Base-by-base conservation (phyloP, 2,797 vertebrate genomes). In the Leptatherina wallacei region DNA sequence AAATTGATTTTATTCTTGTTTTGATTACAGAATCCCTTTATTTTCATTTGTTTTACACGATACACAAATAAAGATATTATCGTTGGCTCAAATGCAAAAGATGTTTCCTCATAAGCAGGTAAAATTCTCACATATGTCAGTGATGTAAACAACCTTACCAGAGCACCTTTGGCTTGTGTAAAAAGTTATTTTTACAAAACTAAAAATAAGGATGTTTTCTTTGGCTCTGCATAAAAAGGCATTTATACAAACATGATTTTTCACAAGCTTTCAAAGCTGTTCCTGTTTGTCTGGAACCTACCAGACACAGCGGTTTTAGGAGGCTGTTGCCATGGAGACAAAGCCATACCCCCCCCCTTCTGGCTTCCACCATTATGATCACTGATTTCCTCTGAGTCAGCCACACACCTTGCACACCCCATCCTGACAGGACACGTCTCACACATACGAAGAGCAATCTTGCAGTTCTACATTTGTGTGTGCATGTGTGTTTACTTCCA, bases 341-440 rank as follows among this genome's bases (percentile, higher is more conserved):
- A 62, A 49, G 29, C 36, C 49, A 42, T 54, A 32, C 42, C n/a
- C 64, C 30, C 33, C 61, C 64, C 30, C 33, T 59, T 52, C 49
- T 40, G 52, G 61, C 57, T 64, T 68, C 32, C 71, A 80, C 66
- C 51, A 63, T 61, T 42, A 65, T 76, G 76, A 86, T 85, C 84
- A 85, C n/a, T 65, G 71, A 76, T 78, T 89, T 89, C 82, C 77
- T 89, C 67, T 88, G 75, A 87, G 85, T 91, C 84, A 85, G 55
- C 80, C 73, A 73, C 76, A 74, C 78, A 86, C 68, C 83, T 30
- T 75, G 77, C 61, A 59, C 77, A 65, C 61, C 51, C 82, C 77
- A 60, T 27, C 71, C 73, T 86, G 83, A 84, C 84, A 85, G 73
- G 84, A 75, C 74, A 63, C 38, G 75, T 68, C 70, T 85, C 81